Conservation (phyloP, 2,797 vertebrate genomes). For the Cacajao melanocephalus region DNA sequence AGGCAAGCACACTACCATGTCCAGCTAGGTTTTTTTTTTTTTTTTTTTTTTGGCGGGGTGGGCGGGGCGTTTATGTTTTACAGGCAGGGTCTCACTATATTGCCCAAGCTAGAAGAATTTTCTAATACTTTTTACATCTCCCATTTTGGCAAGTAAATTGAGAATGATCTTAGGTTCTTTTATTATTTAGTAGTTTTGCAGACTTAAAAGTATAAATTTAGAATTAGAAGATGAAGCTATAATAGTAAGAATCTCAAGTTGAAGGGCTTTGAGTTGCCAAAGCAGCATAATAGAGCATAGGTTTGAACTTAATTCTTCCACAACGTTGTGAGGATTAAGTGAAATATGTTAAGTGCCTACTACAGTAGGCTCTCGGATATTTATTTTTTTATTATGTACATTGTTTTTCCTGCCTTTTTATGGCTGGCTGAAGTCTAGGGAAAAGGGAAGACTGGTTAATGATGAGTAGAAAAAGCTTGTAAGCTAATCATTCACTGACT, state of each 20-base stretch:
- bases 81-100: too few relatives aligned
- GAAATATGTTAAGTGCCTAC: slow-evolving; percentile 54
- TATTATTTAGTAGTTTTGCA: slow-evolving; percentile 46
- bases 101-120: neutral
- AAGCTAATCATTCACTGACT: slow-evolving; percentile 35
- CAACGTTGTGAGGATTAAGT: neutral
- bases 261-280: neutral
- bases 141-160: slow-evolving; percentile 33
- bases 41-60: too few relatives aligned
- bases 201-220: slow-evolving; percentile 49
- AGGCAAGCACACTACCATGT: too few relatives aligned
- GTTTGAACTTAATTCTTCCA: neutral
- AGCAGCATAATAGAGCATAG: neutral
- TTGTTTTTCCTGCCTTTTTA: slow-evolving; percentile 49
- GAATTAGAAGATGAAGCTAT: slow-evolving; percentile 24
- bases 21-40: too few relatives aligned
- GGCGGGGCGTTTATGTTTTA: too few relatives aligned
- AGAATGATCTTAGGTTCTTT: slow-evolving; percentile 33
- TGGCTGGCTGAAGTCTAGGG: slow-evolving; percentile 40
- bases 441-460: slow-evolving; percentile 23
- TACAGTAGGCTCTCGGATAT: slow-evolving; percentile 44
- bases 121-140: slow-evolving; percentile 26
- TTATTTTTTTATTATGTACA: slow-evolving; percentile 50
- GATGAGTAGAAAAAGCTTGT: neutral
- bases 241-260: neutral